Evolutionary conservation across 2,888 invertebrate species (phyloP), one percentile per base, ranked within the genome.

Genomic region (Nesidiocoris tenuis): DNA sequence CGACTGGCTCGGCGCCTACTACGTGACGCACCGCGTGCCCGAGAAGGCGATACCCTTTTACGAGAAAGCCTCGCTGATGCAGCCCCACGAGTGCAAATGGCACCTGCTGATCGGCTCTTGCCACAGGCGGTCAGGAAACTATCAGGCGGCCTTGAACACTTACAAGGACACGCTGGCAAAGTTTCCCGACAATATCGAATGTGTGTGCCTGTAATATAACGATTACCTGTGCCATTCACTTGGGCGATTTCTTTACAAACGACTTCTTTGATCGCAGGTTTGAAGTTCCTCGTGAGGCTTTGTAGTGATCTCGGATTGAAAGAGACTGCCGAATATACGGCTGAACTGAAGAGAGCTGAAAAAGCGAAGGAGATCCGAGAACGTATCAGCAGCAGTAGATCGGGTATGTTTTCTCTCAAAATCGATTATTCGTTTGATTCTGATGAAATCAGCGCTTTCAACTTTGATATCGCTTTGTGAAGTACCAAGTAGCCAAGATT

Each of bases 171-270:
- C 98, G 81, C 93, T 97, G 82, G 86, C 89, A 19, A 89, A 90
- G 80, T 98, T 98, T 84, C 98, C 98, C 0, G 96, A 98, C 78
- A 97, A 98, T 83, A 88, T 94, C 0, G 96, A 96, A 82, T 98
- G 98, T 89, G 84, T 84, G 89, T n/a, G 12, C 17, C 17, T 59
- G n/a, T n/a, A n/a, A n/a, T n/a, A n/a, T n/a, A n/a, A n/a, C 16
- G 7, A n/a, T n/a, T n/a, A n/a, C n/a, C n/a, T n/a, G n/a, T n/a
- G n/a, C n/a, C n/a, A n/a, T n/a, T n/a, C n/a, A n/a, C n/a, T n/a
- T n/a, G n/a, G n/a, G n/a, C n/a, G n/a, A n/a, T n/a, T n/a, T n/a
- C n/a, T n/a, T n/a, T n/a, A n/a, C n/a, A n/a, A n/a, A n/a, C n/a
- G n/a, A n/a, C n/a, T n/a, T n/a, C n/a, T n/a, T n/a, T n/a, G n/a